phyloP scores from a whole-genome alignment of 2,797 vertebrate species.

The Siniperca undulata region DNA sequence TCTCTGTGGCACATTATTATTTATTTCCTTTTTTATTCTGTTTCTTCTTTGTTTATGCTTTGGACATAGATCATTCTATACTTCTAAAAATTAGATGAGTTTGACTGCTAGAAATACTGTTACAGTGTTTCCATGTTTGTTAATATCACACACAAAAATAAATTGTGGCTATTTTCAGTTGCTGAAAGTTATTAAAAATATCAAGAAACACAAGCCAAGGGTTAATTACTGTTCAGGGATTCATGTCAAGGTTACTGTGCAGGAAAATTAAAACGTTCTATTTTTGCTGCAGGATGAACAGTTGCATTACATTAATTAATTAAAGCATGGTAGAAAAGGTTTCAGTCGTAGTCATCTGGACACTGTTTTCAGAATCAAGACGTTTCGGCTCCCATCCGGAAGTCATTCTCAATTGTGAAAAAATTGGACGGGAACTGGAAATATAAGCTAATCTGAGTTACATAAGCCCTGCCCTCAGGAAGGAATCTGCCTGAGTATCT shows the following conservation, averaged over 20 bases:
- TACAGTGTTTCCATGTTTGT: not conserved
- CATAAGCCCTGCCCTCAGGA: too few relatives aligned
- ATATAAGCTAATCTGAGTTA: too few relatives aligned
- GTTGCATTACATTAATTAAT: not conserved
- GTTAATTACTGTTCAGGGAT: slow-evolving; percentile 13
- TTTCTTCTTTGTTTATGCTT: not conserved
- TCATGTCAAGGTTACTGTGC: slow-evolving; percentile 11
- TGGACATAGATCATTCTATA: not conserved
- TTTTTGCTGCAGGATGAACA: not conserved
- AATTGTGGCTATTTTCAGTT: not conserved
- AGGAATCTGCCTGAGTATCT: too few relatives aligned
- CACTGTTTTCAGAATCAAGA: too few relatives aligned
- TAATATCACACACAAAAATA: not conserved
- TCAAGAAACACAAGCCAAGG: not conserved
- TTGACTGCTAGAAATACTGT: not conserved
- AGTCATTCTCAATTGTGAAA: too few relatives aligned
- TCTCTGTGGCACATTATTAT: not conserved
- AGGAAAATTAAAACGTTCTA: not conserved
- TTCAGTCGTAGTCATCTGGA: too few relatives aligned
- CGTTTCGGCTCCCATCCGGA: too few relatives aligned
- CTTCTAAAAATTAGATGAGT: not conserved
- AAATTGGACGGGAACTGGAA: too few relatives aligned
- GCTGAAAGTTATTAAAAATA: slow-evolving; percentile 2
- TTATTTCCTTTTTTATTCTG: not conserved
- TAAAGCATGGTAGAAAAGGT: not conserved